A percentile compares a stretch with the other conserved stretches of the same genome.
These are phyloP conservation scores for Brachyhypopomus gauderio DNA, from an alignment of 2,113 vertebrate species.

Conservation along the genomic window DNA sequence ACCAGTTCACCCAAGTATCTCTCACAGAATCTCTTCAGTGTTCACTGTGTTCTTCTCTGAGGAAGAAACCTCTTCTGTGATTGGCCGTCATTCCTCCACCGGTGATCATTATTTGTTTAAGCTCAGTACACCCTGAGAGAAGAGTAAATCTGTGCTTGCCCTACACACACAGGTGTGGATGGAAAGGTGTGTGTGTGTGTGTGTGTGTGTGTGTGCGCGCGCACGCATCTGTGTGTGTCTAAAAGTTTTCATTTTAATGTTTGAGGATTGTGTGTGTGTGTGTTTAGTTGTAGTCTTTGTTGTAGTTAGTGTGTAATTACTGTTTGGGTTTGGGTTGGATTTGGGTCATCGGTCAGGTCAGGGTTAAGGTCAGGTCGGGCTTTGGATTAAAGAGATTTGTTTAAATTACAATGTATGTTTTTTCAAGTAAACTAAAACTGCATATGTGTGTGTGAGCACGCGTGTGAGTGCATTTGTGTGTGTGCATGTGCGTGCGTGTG, in stretches of 20 bases:
- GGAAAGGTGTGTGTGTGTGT: background rate
- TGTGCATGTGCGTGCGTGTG: background rate
- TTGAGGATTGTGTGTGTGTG: too few relatives aligned
- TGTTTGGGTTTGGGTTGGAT: conserved; percentile 2
- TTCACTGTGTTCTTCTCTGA: background rate
- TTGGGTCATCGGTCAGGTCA: background rate
- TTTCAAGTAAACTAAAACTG: too few relatives aligned
- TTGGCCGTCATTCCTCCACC: background rate
- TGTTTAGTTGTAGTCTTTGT: conserved; percentile 6
- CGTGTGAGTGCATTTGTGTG: background rate
- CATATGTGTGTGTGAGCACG: background rate
- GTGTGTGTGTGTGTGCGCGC: background rate
- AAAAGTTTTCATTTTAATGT: background rate
- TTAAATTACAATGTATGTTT: too few relatives aligned
- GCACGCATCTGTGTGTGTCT: background rate
- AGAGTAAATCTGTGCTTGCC: conserved; percentile 1
- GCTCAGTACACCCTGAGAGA: background rate
- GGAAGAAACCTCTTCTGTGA: background rate
- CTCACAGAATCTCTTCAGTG: conserved; percentile 24
- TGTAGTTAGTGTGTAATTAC: conserved; percentile 3
- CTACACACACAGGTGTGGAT: background rate
- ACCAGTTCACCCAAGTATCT: conserved; percentile 16
- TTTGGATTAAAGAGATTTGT: background rate
- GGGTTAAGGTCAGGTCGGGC: background rate
- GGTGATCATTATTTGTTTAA: background rate